A percentile compares a stretch with the other conserved stretches of the same genome.
Conservation (phyloP, 2,113 vertebrate species). For the Parotia lawesii region DNA sequence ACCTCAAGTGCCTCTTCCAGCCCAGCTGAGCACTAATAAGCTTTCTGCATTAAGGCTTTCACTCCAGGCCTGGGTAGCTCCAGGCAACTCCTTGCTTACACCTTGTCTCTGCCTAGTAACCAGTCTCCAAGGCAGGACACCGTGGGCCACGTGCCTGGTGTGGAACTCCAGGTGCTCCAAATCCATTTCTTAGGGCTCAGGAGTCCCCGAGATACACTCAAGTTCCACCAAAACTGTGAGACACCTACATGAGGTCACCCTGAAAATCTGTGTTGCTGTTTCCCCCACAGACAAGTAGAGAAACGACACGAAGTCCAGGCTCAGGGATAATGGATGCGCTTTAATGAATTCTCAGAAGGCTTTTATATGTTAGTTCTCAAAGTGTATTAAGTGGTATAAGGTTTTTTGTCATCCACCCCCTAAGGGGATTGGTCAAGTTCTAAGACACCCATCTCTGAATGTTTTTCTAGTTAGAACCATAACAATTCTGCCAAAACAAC, state of each 20-base stretch:
- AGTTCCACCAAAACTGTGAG: background rate
- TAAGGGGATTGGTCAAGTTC: too few species aligned
- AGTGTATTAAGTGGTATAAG: too few species aligned
- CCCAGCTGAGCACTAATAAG: background rate
- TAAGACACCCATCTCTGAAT: too few species aligned
- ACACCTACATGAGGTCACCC: background rate
- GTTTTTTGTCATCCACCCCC: too few species aligned
- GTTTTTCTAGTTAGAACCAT: too few species aligned
- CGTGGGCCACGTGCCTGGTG: rapidly evolving
- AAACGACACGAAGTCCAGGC: too few species aligned
- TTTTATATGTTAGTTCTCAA: too few species aligned
- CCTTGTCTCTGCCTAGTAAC: background rate
- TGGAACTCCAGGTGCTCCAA: background rate
- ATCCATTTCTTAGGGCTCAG: background rate
- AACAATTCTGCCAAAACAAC: too few species aligned
- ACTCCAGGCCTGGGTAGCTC: slow-evolving; percentile 2
- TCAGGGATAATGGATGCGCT: too few species aligned
- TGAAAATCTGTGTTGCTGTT: background rate
- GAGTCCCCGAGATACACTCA: rapidly evolving
- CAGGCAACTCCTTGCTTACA: background rate
- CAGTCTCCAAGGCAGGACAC: background rate
- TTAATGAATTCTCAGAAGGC: too few species aligned
- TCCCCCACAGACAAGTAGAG: too few species aligned
- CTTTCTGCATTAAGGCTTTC: slow-evolving; percentile 23
- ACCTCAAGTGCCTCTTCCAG: slow-evolving; percentile 7